These are phyloP conservation scores for Neolamprologus variostigma DNA, from an alignment of 2,113 vertebrate species.

Conservation along the genomic window DNA sequence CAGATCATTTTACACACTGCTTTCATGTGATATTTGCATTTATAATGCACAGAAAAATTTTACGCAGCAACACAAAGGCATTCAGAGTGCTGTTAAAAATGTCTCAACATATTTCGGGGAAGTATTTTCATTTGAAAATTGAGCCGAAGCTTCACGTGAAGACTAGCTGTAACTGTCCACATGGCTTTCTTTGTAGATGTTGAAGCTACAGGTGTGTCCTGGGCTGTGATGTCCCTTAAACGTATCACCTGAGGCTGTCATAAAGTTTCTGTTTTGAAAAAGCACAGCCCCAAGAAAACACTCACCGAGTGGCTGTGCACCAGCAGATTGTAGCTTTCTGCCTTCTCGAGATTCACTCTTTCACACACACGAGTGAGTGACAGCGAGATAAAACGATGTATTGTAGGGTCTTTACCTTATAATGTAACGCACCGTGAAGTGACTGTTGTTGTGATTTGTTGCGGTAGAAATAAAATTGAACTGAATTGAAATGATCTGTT, in stretches of 20 bases:
- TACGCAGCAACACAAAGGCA: background rate
- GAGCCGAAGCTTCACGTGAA: background rate
- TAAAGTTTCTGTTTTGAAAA: background rate
- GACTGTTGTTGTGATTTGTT: background rate
- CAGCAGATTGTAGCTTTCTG: background rate
- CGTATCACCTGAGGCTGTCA: background rate
- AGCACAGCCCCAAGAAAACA: background rate
- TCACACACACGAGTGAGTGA: background rate
- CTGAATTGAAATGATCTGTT: background rate
- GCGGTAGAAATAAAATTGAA: background rate
- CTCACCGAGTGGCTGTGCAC: background rate
- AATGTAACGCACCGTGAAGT: background rate
- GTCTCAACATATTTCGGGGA: background rate
- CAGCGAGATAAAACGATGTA: background rate
- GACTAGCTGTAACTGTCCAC: fast-evolving
- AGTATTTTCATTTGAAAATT: background rate
- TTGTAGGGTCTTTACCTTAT: background rate
- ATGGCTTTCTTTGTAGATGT: background rate
- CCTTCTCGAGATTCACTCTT: background rate
- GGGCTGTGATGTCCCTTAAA: background rate
- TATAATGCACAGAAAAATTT: background rate
- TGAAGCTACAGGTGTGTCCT: background rate
- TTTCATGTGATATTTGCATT: background rate
- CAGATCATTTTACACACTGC: background rate
- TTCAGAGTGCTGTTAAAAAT: background rate